phyloP scores from a whole-genome alignment of 2,888 invertebrate genomes.

The Leptura quadrifasciata region DNA sequence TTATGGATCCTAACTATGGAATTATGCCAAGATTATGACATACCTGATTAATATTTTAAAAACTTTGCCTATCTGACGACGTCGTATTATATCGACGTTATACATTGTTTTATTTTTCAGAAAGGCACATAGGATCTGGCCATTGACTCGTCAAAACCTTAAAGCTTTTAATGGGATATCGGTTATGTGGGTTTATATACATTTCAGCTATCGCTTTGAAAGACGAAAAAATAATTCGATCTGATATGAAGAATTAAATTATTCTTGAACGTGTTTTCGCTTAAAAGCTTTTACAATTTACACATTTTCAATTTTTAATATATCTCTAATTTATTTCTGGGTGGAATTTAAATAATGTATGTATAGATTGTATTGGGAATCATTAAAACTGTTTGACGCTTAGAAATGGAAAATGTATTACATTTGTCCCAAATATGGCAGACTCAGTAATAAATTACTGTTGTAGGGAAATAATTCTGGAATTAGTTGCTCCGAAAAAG shows the following conservation, averaged over 20 bases:
- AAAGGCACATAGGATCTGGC: slow-evolving; percentile 3
- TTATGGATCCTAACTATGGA: too few species aligned
- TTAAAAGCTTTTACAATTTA: neutral
- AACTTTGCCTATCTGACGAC: neutral
- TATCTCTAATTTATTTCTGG: neutral
- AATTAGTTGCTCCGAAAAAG: too few species aligned
- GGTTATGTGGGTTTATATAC: neutral
- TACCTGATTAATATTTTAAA: neutral
- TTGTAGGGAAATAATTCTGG: too few species aligned
- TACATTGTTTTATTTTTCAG: neutral
- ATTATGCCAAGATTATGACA: neutral
- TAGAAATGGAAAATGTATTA: too few species aligned
- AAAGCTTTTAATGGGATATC: slow-evolving; percentile 8
- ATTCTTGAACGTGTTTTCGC: neutral
- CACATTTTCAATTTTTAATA: neutral
- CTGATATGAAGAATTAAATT: neutral
- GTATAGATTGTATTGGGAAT: neutral
- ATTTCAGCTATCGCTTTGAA: neutral
- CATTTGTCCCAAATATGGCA: too few species aligned
- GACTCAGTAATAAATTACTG: too few species aligned
- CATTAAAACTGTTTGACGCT: neutral
- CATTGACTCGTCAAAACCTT: slow-evolving; percentile 11
- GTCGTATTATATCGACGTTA: slow-evolving; percentile 4
- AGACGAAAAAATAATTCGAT: neutral
- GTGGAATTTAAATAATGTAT: neutral